Evolutionary conservation across 2,888 invertebrate species (phyloP).

Genomic region (Napeogenes sylphis): DNA sequence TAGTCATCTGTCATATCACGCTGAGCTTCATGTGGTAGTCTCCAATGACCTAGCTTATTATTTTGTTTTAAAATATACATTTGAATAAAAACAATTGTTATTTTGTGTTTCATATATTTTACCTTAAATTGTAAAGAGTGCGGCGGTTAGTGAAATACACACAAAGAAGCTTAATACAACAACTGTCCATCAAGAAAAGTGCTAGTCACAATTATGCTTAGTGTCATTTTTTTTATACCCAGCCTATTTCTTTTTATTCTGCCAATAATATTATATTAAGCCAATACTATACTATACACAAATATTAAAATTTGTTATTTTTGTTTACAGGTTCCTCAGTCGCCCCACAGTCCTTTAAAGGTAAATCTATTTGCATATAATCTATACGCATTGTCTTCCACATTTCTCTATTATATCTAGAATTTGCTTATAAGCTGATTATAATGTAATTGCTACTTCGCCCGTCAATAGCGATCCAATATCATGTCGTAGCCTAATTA

Average conservation of each 20-base stretch:
- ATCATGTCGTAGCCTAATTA: slow-evolving; percentile 2
- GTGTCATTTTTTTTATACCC: no score
- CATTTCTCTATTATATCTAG: slow-evolving; percentile 5
- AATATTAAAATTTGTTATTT: not conserved
- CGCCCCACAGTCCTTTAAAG: slow-evolving; percentile 1
- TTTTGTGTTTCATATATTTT: not conserved
- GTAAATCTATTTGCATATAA: slow-evolving; percentile 4
- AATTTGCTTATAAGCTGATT: slow-evolving; percentile 7
- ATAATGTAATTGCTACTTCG: slow-evolving; percentile 2
- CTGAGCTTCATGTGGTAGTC: slow-evolving; percentile 54
- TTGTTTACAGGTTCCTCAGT: not conserved
- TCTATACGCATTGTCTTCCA: slow-evolving; percentile 5
- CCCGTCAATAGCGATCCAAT: slow-evolving; percentile 7
- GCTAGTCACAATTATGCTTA: no score
- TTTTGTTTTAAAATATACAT: slow-evolving; percentile 5
- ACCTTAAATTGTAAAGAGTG: no score
- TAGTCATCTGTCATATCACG: slow-evolving; percentile 61
- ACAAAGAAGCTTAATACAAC: no score
- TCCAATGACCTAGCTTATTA: slow-evolving; percentile 29
- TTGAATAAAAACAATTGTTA: not conserved
- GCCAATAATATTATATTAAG: no score
- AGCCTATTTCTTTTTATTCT: no score
- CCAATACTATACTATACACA: not conserved
- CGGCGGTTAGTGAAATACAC: no score
- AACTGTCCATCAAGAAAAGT: no score